These are phyloP conservation scores for Zaprionus lineosus DNA, from an alignment of 2,888 invertebrate species.

Conservation along the genomic window DNA sequence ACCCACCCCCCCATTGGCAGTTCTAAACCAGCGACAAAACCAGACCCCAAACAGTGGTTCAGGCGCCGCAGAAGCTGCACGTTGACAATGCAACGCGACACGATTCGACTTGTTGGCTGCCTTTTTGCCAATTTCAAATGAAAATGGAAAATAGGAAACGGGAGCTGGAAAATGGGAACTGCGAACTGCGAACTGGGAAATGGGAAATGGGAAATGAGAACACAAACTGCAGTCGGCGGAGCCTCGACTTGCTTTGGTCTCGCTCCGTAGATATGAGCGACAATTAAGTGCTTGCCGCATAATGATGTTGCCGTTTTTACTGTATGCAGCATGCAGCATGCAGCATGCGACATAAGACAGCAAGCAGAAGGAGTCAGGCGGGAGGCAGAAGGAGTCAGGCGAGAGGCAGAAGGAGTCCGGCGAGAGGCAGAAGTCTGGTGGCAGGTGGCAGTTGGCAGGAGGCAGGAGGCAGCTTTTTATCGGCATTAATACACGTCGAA, in stretches of 20 bases:
- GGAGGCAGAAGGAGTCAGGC: too few species aligned
- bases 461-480: constrained; percentile 63
- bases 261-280: constrained; percentile 68
- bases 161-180: too few species aligned
- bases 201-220: constrained; percentile 37
- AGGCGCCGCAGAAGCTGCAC: constrained; percentile 31
- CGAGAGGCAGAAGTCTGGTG: too few species aligned
- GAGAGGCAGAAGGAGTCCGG: too few species aligned
- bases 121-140: constrained; percentile 56
- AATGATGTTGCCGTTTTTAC: constrained; percentile 75
- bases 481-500: constrained; percentile 59
- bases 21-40: too few species aligned
- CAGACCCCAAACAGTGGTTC: constrained; percentile 34
- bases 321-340: constrained; percentile 31
- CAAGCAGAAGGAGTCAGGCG: constrained; percentile 1
- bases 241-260: constrained; percentile 4
- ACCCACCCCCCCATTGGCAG: too few species aligned
- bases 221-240: constrained; percentile 22
- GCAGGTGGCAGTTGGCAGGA: constrained; percentile 28
- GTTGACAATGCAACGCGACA: constrained; percentile 34
- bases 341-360: constrained; percentile 14
- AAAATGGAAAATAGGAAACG: too few species aligned
- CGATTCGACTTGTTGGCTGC: constrained; percentile 35
- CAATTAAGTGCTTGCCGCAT: constrained; percentile 75
- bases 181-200: too few species aligned